phyloP scores from a whole-genome alignment of 2,113 vertebrate genomes.

The Eublepharis macularius region DNA sequence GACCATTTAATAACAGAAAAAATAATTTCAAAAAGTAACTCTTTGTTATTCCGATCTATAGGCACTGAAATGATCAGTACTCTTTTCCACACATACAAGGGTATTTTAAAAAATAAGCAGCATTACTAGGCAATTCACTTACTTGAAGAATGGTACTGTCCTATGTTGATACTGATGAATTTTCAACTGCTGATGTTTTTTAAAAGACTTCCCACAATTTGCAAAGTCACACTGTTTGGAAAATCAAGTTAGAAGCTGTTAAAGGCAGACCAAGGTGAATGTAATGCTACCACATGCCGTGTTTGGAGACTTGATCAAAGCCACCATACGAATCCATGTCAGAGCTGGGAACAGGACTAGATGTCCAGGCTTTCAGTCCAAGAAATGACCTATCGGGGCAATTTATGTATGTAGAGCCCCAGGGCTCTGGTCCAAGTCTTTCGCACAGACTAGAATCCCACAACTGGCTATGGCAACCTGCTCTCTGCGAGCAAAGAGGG shows the following conservation, averaged over 20 bases:
- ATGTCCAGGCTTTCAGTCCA: background rate
- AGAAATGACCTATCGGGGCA: background rate
- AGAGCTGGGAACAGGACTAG: background rate
- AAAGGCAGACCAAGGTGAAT: conserved; percentile 13
- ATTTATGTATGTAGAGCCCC: background rate
- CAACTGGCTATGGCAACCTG: background rate
- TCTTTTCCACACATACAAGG: background rate
- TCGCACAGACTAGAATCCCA: background rate
- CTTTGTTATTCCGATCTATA: background rate
- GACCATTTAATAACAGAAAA: background rate
- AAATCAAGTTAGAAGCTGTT: conserved; percentile 40
- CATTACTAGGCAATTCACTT: conserved; percentile 61
- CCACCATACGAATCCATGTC: background rate
- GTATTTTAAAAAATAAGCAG: background rate
- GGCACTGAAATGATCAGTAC: background rate
- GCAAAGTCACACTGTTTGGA: conserved; percentile 80
- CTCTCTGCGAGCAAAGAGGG: background rate
- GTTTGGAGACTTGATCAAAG: background rate
- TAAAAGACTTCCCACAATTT: conserved; percentile 84
- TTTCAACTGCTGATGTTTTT: conserved; percentile 88
- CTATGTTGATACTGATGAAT: conserved; percentile 83
- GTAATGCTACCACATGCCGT: accelerated
- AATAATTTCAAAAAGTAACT: background rate
- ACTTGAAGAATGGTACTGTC: conserved; percentile 81
- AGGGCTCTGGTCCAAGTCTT: background rate